Percentiles rank a stretch among this genome's conserved stretches.
Conservation (phyloP, 2,113 vertebrate species). For the Acanthisitta chloris region DNA sequence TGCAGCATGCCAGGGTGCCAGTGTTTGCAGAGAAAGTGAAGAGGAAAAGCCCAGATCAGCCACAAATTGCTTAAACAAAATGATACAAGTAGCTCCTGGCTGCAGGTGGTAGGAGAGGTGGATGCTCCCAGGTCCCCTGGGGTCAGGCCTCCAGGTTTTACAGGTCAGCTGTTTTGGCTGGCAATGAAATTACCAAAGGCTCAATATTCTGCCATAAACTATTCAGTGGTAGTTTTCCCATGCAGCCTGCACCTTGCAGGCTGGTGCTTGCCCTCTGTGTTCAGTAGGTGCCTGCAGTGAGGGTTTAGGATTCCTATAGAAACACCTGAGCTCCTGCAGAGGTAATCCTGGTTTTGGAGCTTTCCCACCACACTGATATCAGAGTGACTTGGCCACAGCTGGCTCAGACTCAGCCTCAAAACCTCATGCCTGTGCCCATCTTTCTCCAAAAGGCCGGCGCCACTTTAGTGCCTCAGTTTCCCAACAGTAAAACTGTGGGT, state of each 20-base stretch:
- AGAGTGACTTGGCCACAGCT: neutral
- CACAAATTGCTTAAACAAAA: neutral
- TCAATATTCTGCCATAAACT: neutral
- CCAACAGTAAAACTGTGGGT: neutral
- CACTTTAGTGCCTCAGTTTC: neutral
- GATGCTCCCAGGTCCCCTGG: neutral
- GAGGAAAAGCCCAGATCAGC: neutral
- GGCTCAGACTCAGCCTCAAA: neutral
- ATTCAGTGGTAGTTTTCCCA: neutral
- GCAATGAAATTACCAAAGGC: neutral
- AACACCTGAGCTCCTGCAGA: neutral
- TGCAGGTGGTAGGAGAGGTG: neutral
- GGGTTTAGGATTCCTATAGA: neutral
- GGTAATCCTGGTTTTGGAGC: neutral
- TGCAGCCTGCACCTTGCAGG: neutral
- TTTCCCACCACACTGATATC: neutral
- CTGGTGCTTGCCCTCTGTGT: neutral
- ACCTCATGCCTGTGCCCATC: accelerated
- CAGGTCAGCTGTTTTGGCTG: neutral
- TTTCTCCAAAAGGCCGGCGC: neutral
- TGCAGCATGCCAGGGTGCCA: accelerated
- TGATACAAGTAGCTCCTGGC: neutral
- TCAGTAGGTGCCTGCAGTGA: neutral
- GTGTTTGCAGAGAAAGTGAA: neutral
- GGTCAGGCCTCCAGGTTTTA: neutral